Percentiles rank a stretch among this genome's conserved stretches.
Conservation (phyloP, 2,888 invertebrate genomes). For the Ceriagrion tenellum region DNA sequence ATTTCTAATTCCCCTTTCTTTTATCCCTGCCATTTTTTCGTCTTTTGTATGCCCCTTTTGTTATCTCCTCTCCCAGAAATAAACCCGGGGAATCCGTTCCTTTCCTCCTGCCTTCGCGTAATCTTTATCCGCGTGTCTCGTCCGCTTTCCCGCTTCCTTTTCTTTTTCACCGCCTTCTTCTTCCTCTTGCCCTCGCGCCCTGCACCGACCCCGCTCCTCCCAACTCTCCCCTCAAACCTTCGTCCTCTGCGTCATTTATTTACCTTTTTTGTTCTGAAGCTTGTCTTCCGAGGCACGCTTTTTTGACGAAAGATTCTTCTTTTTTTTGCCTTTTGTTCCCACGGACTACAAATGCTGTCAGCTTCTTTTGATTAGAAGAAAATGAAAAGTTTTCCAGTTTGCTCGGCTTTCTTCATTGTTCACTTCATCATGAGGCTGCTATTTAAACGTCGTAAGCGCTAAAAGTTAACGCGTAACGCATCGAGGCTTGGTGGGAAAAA, state of each 20-base stretch:
- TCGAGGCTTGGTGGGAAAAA: background rate
- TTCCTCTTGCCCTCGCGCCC: background rate
- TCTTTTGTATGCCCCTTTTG: constrained; percentile 17
- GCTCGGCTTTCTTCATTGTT: background rate
- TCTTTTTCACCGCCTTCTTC: background rate
- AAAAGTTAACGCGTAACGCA: background rate
- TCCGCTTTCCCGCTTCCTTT: no score
- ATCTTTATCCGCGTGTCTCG: background rate
- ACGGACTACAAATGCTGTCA: background rate
- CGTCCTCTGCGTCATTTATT: constrained; percentile 4
- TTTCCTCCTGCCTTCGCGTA: background rate
- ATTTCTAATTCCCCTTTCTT: constrained; percentile 41
- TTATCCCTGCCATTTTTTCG: constrained; percentile 33
- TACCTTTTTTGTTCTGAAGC: constrained; percentile 4
- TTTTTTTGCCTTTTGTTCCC: background rate
- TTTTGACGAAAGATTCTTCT: background rate
- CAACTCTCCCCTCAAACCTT: background rate
- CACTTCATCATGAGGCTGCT: background rate
- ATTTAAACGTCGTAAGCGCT: background rate
- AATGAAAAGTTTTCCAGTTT: background rate
- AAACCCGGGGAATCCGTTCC: constrained; percentile 19
- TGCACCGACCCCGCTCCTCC: background rate
- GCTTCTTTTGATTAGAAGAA: background rate
- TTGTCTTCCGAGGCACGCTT: background rate
- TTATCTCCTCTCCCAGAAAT: constrained; percentile 44